Evolutionary conservation across 2,888 invertebrate genomes (phyloP).

Genomic region (Trissolcus japonicus): DNA sequence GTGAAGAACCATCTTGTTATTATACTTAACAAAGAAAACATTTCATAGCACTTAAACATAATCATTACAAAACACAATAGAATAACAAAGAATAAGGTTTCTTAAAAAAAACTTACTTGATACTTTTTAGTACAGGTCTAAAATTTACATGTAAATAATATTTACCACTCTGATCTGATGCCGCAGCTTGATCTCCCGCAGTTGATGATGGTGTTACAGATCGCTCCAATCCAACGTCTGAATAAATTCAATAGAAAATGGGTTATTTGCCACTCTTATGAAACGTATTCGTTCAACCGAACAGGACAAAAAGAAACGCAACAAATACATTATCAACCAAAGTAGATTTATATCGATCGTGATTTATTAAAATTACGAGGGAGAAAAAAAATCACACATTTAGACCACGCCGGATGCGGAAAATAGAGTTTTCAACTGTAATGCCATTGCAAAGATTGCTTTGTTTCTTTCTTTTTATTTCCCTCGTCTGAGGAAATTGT

Average conservation of each 20-base stretch:
- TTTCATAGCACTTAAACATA: too few relatives aligned
- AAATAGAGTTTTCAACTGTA: neutral
- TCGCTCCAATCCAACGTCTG: conserved; percentile 69
- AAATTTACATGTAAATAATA: too few relatives aligned
- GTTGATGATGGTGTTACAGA: conserved; percentile 69
- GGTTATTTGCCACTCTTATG: too few relatives aligned
- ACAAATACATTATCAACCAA: too few relatives aligned
- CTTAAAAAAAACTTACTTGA: too few relatives aligned
- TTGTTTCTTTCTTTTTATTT: conserved; percentile 3
- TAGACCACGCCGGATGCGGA: too few relatives aligned
- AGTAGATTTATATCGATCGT: neutral
- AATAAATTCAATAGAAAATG: neutral
- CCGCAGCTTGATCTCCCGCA: conserved; percentile 65
- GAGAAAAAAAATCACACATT: too few relatives aligned
- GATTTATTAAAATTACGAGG: neutral
- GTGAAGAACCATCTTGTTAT: too few relatives aligned
- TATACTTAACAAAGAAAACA: too few relatives aligned
- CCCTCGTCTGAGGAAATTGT: conserved; percentile 11
- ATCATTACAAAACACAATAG: too few relatives aligned
- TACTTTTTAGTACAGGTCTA: too few relatives aligned
- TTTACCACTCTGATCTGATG: conserved; percentile 69
- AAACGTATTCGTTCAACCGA: neutral
- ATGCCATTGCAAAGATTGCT: neutral
- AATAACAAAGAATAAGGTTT: too few relatives aligned
- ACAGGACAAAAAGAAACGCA: neutral